These are phyloP conservation scores for Trissolcus brochymenae DNA, from an alignment of 2,888 invertebrate genomes.

Conservation along the genomic window DNA sequence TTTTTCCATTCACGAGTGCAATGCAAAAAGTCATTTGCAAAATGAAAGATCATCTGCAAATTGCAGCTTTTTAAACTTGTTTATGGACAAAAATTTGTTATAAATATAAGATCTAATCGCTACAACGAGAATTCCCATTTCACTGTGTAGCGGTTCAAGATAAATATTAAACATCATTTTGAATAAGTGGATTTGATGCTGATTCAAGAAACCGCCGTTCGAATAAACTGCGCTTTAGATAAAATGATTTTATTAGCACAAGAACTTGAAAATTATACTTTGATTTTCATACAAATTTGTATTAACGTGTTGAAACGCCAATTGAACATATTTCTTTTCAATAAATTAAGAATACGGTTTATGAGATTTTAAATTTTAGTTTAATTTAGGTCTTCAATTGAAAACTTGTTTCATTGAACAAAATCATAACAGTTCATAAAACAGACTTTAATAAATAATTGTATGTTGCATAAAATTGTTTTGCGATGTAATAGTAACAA, in stretches of 20 bases:
- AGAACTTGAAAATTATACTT: background rate
- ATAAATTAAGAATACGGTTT: no score
- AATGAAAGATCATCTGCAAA: background rate
- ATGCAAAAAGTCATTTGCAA: background rate
- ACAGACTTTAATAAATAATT: no score
- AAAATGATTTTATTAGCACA: slow-evolving; percentile 26
- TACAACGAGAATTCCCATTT: slow-evolving; percentile 19
- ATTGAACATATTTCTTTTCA: background rate
- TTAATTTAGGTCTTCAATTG: no score
- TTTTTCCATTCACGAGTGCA: background rate
- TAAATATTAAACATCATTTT: slow-evolving; percentile 29
- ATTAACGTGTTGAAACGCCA: background rate
- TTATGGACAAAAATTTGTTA: background rate
- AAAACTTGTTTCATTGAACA: no score
- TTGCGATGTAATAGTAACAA: no score
- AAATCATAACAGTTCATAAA: no score
- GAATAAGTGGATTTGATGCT: slow-evolving; percentile 24
- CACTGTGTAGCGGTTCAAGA: slow-evolving; percentile 16
- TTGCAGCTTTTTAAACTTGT: background rate
- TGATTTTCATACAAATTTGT: background rate
- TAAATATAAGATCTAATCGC: no score
- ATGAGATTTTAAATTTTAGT: no score
- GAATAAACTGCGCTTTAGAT: slow-evolving; percentile 16
- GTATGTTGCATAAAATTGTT: no score
- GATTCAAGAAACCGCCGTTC: slow-evolving; percentile 21